phyloP scores from a whole-genome alignment of 2,113 vertebrate species.

The Phainopepla nitens region DNA sequence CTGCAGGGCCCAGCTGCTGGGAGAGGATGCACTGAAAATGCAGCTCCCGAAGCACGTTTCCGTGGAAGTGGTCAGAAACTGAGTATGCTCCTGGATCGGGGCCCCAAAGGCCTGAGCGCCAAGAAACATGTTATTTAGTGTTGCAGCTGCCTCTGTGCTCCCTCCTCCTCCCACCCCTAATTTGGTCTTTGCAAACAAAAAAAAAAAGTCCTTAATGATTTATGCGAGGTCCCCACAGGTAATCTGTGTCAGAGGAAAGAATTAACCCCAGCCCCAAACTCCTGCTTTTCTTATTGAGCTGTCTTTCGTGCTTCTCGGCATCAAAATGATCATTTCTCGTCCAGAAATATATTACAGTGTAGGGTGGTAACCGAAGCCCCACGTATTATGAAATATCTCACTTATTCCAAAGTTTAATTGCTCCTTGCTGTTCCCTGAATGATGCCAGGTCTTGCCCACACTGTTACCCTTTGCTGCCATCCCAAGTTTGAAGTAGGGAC shows the following conservation, averaged over 20 bases:
- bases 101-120: background rate
- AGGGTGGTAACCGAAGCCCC: background rate
- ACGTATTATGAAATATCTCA: background rate
- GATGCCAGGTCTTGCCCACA: background rate
- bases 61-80: background rate
- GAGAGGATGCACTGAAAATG: background rate
- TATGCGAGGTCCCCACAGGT: background rate
- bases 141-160: background rate
- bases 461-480: background rate
- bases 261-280: background rate
- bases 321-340: background rate
- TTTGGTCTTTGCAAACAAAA: background rate
- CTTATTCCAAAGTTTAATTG: background rate
- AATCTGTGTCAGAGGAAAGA: background rate
- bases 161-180: background rate
- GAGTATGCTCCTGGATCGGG: background rate
- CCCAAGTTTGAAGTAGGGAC: background rate
- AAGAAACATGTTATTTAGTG: background rate
- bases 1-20: background rate
- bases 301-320: background rate
- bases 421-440: background rate
- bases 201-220: background rate
- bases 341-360: background rate
- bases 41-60: background rate
- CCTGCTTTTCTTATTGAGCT: background rate